Percentiles rank a stretch among this genome's conserved stretches.
These are phyloP conservation scores for Phania funesta DNA, from an alignment of 2,888 invertebrate genomes.

Conservation along the genomic window DNA sequence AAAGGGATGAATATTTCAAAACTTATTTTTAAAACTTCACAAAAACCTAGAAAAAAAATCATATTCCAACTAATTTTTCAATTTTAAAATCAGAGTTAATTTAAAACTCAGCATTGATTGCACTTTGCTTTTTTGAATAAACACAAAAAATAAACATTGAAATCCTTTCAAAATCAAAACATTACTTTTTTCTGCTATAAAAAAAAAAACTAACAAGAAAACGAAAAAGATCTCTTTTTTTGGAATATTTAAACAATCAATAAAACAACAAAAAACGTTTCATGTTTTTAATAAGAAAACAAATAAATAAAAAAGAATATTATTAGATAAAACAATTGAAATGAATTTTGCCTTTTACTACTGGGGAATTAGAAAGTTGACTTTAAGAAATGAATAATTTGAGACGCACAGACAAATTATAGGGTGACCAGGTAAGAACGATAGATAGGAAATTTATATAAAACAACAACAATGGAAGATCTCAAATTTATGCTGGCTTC, in stretches of 20 bases:
- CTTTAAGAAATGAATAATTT: too few species aligned
- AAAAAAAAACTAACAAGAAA: background rate
- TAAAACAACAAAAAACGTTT: slow-evolving; percentile 46
- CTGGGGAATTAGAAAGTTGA: too few species aligned
- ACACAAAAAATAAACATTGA: slow-evolving; percentile 31
- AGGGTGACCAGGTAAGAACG: too few species aligned
- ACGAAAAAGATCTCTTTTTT: slow-evolving; percentile 36
- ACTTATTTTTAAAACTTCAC: slow-evolving; percentile 37
- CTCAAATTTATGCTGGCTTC: too few species aligned
- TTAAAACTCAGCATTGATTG: slow-evolving; percentile 34
- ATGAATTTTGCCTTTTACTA: slow-evolving; percentile 59
- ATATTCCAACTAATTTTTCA: background rate
- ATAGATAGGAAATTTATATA: too few species aligned
- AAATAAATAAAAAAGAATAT: slow-evolving; percentile 70
- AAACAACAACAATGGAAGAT: too few species aligned
- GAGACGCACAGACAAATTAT: too few species aligned
- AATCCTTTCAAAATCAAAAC: slow-evolving; percentile 36
- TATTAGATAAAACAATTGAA: slow-evolving; percentile 67
- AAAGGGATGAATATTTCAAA: background rate
- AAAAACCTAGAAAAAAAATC: slow-evolving; percentile 7
- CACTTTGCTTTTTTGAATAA: slow-evolving; percentile 52
- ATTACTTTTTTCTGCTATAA: slow-evolving; percentile 41
- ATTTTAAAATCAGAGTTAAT: background rate
- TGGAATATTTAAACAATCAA: slow-evolving; percentile 63
- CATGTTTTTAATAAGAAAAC: slow-evolving; percentile 60